These are phyloP conservation scores for Phymastichus coffea DNA, from an alignment of 1,140 invertebrate species.

Conservation along the genomic window DNA sequence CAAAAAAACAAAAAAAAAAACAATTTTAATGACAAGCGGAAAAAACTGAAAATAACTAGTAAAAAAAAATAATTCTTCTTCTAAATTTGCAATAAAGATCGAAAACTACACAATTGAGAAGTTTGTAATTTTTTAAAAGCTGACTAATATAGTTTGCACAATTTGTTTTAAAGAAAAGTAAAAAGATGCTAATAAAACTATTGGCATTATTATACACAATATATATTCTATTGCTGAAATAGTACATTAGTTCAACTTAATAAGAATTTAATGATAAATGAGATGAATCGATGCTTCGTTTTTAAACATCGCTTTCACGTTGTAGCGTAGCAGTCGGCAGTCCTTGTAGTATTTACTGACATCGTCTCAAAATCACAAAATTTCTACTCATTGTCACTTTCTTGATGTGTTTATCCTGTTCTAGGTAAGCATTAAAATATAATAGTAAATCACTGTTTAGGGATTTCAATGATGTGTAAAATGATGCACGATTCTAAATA, in stretches of 20 bases:
- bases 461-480: too few species aligned
- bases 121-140: slow-evolving; percentile 15
- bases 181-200: slow-evolving; percentile 18
- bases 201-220: slow-evolving; percentile 15
- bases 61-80: too few species aligned
- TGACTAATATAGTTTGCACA: slow-evolving; percentile 6
- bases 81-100: background rate
- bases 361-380: slow-evolving; percentile 33
- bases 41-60: too few species aligned
- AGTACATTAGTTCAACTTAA: slow-evolving; percentile 19
- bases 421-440: too few species aligned
- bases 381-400: slow-evolving; percentile 37
- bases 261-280: slow-evolving; percentile 10
- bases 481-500: too few species aligned
- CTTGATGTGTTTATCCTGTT: slow-evolving; percentile 9
- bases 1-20: too few species aligned
- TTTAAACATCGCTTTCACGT: slow-evolving; percentile 33
- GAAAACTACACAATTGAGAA: slow-evolving; percentile 10
- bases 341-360: slow-evolving; percentile 40
- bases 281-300: slow-evolving; percentile 8
- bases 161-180: background rate
- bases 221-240: slow-evolving; percentile 20
- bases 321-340: slow-evolving; percentile 47
- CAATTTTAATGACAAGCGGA: too few species aligned
- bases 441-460: too few species aligned